phyloP scores from a whole-genome alignment of 2,797 vertebrate species.

The Lagorchestes hirsutus region DNA sequence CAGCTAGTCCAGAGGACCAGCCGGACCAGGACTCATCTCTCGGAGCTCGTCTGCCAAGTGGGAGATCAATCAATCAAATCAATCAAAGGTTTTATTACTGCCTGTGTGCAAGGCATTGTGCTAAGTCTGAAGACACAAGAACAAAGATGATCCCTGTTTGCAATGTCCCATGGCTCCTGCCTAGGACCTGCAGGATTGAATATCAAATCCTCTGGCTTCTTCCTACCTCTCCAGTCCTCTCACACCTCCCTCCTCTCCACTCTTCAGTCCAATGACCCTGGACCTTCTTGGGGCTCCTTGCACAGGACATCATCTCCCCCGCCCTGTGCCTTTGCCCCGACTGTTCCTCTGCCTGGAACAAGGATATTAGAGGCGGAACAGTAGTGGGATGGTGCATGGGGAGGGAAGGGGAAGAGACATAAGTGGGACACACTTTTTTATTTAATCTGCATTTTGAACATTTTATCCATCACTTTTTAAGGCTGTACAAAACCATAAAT shows the following conservation, averaged over 20 bases:
- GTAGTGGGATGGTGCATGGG: background rate
- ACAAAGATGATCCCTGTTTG: too few species aligned
- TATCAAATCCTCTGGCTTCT: background rate
- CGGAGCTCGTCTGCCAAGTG: too few species aligned
- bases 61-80: too few species aligned
- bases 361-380: background rate
- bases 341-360: background rate
- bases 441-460: background rate
- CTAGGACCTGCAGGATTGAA: background rate
- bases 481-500: background rate
- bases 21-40: too few species aligned
- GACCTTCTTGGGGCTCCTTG: background rate
- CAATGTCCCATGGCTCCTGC: too few species aligned
- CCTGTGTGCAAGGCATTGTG: too few species aligned
- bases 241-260: too few species aligned
- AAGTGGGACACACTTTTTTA: background rate
- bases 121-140: too few species aligned
- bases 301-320: background rate
- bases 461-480: background rate
- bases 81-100: too few species aligned
- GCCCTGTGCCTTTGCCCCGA: background rate
- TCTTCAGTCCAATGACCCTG: too few species aligned
- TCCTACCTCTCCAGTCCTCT: background rate
- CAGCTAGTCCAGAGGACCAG: too few species aligned
- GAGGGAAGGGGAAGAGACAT: background rate